Conservation (phyloP, 2,113 vertebrate genomes). For the Neodon shergylaensis region DNA sequence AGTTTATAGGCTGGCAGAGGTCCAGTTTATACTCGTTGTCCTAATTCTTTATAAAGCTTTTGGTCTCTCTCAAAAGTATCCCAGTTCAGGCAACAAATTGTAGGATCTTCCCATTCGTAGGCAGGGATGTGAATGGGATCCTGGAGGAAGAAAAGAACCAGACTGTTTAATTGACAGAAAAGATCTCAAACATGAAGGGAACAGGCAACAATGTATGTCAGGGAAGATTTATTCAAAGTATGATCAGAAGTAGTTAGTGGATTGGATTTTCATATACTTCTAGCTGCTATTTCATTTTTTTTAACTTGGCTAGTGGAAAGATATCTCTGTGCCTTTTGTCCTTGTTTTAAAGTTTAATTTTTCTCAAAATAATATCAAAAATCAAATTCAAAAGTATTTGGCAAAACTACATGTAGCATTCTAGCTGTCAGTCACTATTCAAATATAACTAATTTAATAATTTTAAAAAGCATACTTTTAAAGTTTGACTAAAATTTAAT, state of each 20-base stretch:
- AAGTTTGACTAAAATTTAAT: conserved; percentile 32
- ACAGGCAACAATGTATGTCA: neutral
- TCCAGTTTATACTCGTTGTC: neutral
- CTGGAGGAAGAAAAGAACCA: neutral
- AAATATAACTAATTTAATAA: neutral
- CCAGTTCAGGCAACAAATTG: conserved; percentile 1
- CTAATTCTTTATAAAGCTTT: neutral
- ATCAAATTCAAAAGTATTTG: neutral
- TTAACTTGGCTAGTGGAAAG: neutral
- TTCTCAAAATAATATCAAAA: neutral
- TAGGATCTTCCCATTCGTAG: neutral
- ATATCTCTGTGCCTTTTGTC: neutral
- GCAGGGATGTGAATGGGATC: neutral
- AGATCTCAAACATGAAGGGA: neutral
- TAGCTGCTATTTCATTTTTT: neutral
- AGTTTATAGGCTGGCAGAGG: neutral
- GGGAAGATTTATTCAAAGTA: neutral
- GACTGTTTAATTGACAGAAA: neutral
- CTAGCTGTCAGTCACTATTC: neutral
- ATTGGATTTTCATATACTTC: conserved; percentile 23
- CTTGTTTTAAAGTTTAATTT: neutral
- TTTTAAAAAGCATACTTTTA: neutral
- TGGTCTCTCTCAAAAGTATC: neutral
- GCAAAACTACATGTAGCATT: neutral
- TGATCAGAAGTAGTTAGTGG: neutral